phyloP scores from a whole-genome alignment of 1,140 invertebrate genomes.

The Drosophila takahashii region DNA sequence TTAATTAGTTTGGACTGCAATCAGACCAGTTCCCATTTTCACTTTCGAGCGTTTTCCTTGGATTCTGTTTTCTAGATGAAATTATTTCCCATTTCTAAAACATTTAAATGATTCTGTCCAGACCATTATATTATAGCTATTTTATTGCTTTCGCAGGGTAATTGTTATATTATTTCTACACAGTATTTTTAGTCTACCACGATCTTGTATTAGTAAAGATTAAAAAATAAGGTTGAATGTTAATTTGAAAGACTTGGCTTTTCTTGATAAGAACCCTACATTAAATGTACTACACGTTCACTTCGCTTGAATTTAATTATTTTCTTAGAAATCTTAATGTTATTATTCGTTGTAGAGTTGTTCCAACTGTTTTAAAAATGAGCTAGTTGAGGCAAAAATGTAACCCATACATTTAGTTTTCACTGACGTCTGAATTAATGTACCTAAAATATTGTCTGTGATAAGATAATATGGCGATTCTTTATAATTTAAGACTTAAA shows the following conservation, averaged over 20 bases:
- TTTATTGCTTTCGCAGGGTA: too few relatives aligned
- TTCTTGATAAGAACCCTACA: neutral
- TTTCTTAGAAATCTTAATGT: neutral
- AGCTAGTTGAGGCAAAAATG: too few relatives aligned
- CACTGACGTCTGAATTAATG: neutral
- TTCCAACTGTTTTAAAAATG: neutral
- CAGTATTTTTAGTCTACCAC: neutral
- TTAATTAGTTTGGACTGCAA: conserved; percentile 6
- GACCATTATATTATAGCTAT: too few relatives aligned
- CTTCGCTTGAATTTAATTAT: neutral
- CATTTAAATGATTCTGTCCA: too few relatives aligned
- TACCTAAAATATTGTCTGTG: neutral
- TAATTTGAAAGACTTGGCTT: neutral
- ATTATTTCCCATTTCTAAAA: neutral
- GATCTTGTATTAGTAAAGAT: neutral
- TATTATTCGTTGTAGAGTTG: too few relatives aligned
- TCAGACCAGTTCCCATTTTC: neutral
- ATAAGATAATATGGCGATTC: neutral
- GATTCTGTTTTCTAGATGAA: neutral
- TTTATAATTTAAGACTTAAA: conserved; percentile 7
- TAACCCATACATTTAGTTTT: neutral
- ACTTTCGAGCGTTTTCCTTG: neutral
- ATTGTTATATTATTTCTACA: too few relatives aligned
- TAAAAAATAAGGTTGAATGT: neutral
- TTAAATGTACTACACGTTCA: neutral